Base-by-base conservation (phyloP, 2,113 vertebrate species). In the Cyprinodon tularosa region DNA sequence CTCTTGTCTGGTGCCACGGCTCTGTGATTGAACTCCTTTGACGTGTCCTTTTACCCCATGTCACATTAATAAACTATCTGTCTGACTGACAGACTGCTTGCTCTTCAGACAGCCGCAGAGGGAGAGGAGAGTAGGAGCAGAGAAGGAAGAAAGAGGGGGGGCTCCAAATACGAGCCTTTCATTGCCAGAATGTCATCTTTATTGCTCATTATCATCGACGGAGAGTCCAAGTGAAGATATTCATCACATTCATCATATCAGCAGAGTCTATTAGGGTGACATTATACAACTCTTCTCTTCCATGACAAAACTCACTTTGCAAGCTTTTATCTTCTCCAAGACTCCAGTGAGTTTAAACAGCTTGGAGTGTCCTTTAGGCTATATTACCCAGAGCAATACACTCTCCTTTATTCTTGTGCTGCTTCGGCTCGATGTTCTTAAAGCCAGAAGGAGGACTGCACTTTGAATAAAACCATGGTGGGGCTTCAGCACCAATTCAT, bases 31-130 rank as follows among this genome's bases (percentile, higher is more conserved):
- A 94, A 93, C 85, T 88, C 76, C 76, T 83, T 68, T 90, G 93
- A 92, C 89, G 78, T 85, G 88, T 92, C 87, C 93, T 92, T 92
- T 93, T 93, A 90, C 78, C 90, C 89, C 47, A 73, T 92, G 92
- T 92, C 93, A 93, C 89, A 93, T 90, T 88, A 92, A 93, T 93
- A 89, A 90, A 86, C 69, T 72, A 72, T 61, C 65, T 85, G 83
- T 86, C 80, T 80, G 81, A 86, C 78, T 88, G 91, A 91, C 89
- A 89, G 86, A 83, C 84, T 74, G 80, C 81, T 66, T 78, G 76
- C 72, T 87, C 78, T 65, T 72, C 67, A 14, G 36, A 86, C 79
- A 82, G 79, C 84, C 48, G 72, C 22, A 66, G 67, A 81, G 62
- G 20, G 63, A 70, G 42, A 47, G 47, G 68, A 71, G 69, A 47